Conservation (phyloP, 1,140 invertebrate species). For the Maconellicoccus hirsutus region DNA sequence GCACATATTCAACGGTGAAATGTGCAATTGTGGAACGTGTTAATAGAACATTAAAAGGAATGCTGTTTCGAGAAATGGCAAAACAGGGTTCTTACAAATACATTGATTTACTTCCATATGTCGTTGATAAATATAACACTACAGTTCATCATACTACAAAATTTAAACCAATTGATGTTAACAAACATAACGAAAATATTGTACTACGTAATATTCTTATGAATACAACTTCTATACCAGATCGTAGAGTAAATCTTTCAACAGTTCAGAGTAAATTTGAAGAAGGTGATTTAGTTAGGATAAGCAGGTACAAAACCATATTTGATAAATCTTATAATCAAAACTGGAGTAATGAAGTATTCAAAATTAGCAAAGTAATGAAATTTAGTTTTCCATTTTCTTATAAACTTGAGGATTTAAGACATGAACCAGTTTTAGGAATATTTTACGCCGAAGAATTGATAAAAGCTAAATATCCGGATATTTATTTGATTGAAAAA, state of each 20-base stretch:
- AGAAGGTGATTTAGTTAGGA: neutral
- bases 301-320: conserved; percentile 28
- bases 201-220: neutral
- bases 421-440: neutral
- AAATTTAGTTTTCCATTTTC: neutral
- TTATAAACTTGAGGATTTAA: neutral
- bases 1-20: conserved; percentile 34
- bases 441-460: conserved; percentile 11
- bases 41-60: conserved; percentile 35
- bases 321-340: conserved; percentile 32
- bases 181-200: conserved; percentile 24
- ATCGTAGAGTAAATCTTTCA: neutral
- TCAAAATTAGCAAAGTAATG: conserved; percentile 29
- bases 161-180: conserved; percentile 32
- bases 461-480: conserved; percentile 10
- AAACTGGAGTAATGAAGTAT: conserved; percentile 33
- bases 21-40: conserved; percentile 36
- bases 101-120: conserved; percentile 31
- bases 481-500: conserved; percentile 21
- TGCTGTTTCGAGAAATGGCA: conserved; percentile 35
- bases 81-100: conserved; percentile 32
- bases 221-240: neutral
- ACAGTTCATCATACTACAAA: conserved; percentile 34
- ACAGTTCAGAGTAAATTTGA: neutral
- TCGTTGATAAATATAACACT: conserved; percentile 36